Base-by-base conservation (phyloP, 2,888 invertebrate species). In the Synanthedon andrenaeformis region DNA sequence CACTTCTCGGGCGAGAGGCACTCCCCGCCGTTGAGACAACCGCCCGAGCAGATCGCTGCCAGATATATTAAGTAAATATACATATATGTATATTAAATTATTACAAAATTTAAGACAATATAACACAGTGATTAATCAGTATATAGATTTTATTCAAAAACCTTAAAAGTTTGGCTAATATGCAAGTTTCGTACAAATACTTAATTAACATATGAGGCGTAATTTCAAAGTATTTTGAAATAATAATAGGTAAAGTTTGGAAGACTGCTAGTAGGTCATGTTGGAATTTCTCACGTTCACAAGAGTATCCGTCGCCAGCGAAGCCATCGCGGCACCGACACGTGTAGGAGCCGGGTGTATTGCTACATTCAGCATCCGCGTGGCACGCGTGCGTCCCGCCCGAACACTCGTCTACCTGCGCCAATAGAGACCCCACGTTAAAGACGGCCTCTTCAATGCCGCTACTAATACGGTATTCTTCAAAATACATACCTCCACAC, bases 11-110 rank as follows among this genome's bases (percentile, higher is more conserved):
- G 95, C 53, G 91, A 90, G 52, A 90, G 89, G 82, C 96, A 96
- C 61, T 89, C 88, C 56, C 96, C 96, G 53, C 96, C 95, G 79
- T 96, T 96, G 67, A 93, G 88, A 75, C 96, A 96, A 1, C 91
- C 91, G 57, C 92, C 92, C 62, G 90, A 90, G 77, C 96, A 96
- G 53, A 93, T 89, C 52, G 96, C 96, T 96, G 81, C n/a, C 81
- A 42, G 53, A 35, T n/a, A n/a, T 42, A 42, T n/a, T 49, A 13
- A 11, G 49, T 42, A 13, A 1, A 42, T 12, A 6, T 42, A 42
- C 5, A 42, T 10, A 13, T 11, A 13, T 13, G 1, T 6, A 45
- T 45, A 45, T 45, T 13, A 13, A 45, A 45, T 45, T 45, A 13
- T 35, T 35, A 35, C 6, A 8, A 35, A 35, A 35, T 35, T 35